Evolutionary conservation across 1,140 invertebrate species (phyloP).

Genomic region (Bombus terrestris): DNA sequence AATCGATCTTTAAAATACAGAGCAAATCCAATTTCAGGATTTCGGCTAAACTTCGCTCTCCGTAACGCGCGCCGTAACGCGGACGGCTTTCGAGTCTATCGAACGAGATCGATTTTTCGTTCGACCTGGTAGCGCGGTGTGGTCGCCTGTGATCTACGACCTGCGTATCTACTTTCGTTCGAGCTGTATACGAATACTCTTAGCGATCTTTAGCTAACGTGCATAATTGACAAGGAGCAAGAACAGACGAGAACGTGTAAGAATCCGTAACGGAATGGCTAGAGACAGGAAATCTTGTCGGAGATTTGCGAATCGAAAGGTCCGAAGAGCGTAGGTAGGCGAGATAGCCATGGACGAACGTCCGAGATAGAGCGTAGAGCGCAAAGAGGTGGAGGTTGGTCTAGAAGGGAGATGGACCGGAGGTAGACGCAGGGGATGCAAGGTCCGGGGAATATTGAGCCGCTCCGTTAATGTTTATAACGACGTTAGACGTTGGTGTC

Average conservation of each 20-base stretch:
- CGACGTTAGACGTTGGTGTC: constrained; percentile 79
- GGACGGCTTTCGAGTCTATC: neutral
- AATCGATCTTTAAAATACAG: constrained; percentile 33
- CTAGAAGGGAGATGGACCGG: constrained; percentile 76
- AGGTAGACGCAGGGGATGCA: constrained; percentile 67
- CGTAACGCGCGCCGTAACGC: neutral
- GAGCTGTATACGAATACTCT: neutral
- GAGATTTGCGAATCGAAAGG: constrained; percentile 33
- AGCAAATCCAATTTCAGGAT: neutral
- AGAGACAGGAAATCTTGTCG: neutral
- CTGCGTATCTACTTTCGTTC: too few relatives aligned
- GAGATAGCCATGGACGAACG: constrained; percentile 54
- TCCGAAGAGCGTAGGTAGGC: constrained; percentile 56
- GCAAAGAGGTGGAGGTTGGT: constrained; percentile 67
- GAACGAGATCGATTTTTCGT: neutral
- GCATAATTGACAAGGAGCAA: neutral
- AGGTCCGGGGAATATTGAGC: constrained; percentile 81
- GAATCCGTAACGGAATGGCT: neutral
- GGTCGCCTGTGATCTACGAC: neutral
- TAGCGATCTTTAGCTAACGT: neutral
- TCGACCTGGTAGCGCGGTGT: neutral
- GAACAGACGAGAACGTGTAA: neutral
- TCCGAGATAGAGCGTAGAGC: constrained; percentile 46
- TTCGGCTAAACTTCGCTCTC: neutral
- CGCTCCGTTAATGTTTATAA: constrained; percentile 82